A percentile compares a stretch with the other conserved stretches of the same genome.
Conservation (phyloP, 1,140 invertebrate genomes). For the Octopus sinensis region DNA sequence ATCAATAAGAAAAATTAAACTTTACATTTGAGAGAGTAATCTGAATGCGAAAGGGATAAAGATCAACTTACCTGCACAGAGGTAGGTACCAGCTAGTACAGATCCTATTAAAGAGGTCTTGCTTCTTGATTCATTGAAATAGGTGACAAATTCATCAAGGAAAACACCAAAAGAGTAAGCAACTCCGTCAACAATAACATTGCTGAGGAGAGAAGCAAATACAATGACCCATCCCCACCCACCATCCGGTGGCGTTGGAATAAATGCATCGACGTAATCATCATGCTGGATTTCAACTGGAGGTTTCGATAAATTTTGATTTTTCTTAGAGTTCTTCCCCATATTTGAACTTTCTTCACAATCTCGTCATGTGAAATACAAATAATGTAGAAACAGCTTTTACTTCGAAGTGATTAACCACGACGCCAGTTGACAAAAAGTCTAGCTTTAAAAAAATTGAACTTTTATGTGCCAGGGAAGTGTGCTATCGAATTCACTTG, state of each 20-base stretch:
- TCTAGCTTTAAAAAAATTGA: no score
- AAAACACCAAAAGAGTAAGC: slow-evolving; percentile 90
- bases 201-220: slow-evolving; percentile 80
- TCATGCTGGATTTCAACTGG: slow-evolving; percentile 16
- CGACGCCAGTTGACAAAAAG: no score
- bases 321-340: slow-evolving; percentile 19
- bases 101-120: slow-evolving; percentile 85
- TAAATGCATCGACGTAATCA: slow-evolving; percentile 36
- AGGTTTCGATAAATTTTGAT: slow-evolving; percentile 31
- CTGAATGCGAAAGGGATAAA: no score
- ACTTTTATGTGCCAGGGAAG: no score
- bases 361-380: no score
- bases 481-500: no score
- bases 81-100: slow-evolving; percentile 49
- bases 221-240: slow-evolving; percentile 78
- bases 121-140: slow-evolving; percentile 77
- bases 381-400: no score
- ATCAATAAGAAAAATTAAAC: no score
- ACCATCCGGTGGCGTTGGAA: slow-evolving; percentile 70
- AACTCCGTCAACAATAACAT: slow-evolving; percentile 91
- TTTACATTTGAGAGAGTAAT: no score
- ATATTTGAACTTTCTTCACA: background rate
- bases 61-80: slow-evolving; percentile 47
- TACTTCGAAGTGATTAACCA: no score
- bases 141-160: slow-evolving; percentile 79